Percentiles rank a stretch among this genome's conserved stretches.
phyloP scores from a whole-genome alignment of 2,888 invertebrate species.

The Oxyteleia sp. region DNA sequence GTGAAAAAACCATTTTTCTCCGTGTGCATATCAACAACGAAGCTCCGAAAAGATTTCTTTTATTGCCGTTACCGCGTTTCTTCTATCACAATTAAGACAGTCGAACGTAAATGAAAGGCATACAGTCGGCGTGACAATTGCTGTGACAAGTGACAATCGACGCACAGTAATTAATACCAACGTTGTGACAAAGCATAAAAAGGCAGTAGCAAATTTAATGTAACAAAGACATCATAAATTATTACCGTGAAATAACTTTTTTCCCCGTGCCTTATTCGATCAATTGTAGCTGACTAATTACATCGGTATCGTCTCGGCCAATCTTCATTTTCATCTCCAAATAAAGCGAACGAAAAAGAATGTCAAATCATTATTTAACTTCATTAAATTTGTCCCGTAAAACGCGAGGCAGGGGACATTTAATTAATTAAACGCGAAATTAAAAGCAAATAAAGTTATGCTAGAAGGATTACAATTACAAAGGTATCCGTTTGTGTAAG shows the following conservation, averaged over 20 bases:
- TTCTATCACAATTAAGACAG: constrained; percentile 12
- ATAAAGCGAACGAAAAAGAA: neutral
- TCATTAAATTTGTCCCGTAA: neutral
- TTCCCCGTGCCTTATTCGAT: too few species aligned
- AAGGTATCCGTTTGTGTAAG: constrained; percentile 30
- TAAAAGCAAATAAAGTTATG: constrained; percentile 34
- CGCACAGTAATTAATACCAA: constrained; percentile 28
- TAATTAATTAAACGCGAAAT: constrained; percentile 40
- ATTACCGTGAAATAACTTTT: neutral
- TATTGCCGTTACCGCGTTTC: neutral
- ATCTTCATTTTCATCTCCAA: constrained; percentile 17
- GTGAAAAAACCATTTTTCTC: too few species aligned
- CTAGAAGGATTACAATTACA: constrained; percentile 27
- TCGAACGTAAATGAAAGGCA: constrained; percentile 16
- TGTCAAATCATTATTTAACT: constrained; percentile 6
- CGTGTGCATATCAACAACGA: too few species aligned
- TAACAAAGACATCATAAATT: neutral
- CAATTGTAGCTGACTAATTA: neutral
- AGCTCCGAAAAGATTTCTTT: neutral
- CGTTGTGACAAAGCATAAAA: constrained; percentile 39
- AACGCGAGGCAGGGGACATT: neutral
- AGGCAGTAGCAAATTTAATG: neutral
- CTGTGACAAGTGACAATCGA: constrained; percentile 25
- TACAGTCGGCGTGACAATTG: constrained; percentile 5
- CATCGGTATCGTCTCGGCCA: neutral